phyloP scores from a whole-genome alignment of 2,888 invertebrate genomes.

The Pyralis farinalis region DNA sequence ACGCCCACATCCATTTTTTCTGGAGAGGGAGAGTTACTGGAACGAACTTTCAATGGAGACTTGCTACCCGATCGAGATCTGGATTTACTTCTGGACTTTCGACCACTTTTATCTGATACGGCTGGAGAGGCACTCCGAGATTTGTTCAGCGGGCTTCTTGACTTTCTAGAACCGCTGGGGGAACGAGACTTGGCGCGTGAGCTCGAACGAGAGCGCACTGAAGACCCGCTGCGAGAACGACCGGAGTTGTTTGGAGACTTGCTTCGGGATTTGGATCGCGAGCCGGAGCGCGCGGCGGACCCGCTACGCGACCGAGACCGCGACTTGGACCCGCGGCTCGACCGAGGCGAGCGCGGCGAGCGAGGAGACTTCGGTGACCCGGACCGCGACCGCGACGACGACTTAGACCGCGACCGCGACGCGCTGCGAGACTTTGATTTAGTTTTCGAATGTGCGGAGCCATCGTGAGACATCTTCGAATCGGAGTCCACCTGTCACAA shows the following conservation, averaged over 20 bases:
- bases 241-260: slow-evolving; percentile 16
- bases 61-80: slow-evolving; percentile 25
- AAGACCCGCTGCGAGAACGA: slow-evolving; percentile 27
- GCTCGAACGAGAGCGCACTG: slow-evolving; percentile 23
- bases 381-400: slow-evolving; percentile 27
- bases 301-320: slow-evolving; percentile 35
- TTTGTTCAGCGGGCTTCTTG: slow-evolving; percentile 9
- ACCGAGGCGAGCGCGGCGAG: slow-evolving; percentile 10
- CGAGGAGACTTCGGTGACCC: slow-evolving; percentile 35
- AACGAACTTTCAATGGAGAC: neutral
- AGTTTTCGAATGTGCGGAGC: slow-evolving; percentile 35
- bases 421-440: slow-evolving; percentile 11
- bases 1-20: slow-evolving; percentile 34
- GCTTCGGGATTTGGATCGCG: slow-evolving; percentile 20
- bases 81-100: slow-evolving; percentile 27
- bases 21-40: slow-evolving; percentile 22
- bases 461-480: slow-evolving; percentile 56
- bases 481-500: slow-evolving; percentile 46
- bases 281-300: slow-evolving; percentile 27
- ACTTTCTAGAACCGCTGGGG: slow-evolving; percentile 11
- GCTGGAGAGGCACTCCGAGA: slow-evolving; percentile 14
- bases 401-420: slow-evolving; percentile 24
- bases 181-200: slow-evolving; percentile 27
- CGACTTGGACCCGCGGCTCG: slow-evolving; percentile 35
- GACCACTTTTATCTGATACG: slow-evolving; percentile 22